A percentile compares a stretch with the other conserved stretches of the same genome.
Evolutionary conservation across 1,140 invertebrate genomes (phyloP).

Genomic region (Dryas iulia): DNA sequence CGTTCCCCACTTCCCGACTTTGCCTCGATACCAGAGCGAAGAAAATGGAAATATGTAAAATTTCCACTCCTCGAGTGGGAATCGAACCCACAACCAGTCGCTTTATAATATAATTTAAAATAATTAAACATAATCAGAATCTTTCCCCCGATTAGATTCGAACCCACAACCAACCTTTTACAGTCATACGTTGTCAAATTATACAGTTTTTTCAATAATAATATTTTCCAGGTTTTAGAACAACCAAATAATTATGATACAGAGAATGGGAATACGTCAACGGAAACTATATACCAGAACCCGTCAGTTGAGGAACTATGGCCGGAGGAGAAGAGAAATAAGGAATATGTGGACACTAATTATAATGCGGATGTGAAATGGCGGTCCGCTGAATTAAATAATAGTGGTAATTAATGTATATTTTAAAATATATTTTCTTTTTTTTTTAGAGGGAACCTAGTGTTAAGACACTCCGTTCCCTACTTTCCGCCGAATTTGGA

Average conservation of each 20-base stretch:
- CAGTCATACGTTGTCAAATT: no score
- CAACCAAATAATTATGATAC: constrained; percentile 52
- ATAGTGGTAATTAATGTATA: neutral
- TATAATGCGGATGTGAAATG: constrained; percentile 23
- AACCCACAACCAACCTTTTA: no score
- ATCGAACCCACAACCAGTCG: no score
- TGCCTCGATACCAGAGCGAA: no score
- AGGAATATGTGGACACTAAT: constrained; percentile 13
- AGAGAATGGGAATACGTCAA: constrained; percentile 62
- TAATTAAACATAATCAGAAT: no score
- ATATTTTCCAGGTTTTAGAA: constrained; percentile 48
- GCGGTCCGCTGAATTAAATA: constrained; percentile 4
- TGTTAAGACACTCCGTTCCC: neutral
- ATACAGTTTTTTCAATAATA: neutral
- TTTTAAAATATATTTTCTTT: neutral
- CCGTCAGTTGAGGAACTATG: constrained; percentile 51
- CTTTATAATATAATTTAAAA: no score
- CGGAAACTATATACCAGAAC: constrained; percentile 60
- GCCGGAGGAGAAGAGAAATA: constrained; percentile 27
- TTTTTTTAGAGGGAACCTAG: neutral
- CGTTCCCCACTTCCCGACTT: no score
- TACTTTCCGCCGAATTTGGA: no score
- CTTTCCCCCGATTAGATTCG: no score
- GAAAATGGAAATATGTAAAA: no score
- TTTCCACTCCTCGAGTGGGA: no score